Base-by-base conservation (phyloP, 2,797 vertebrate genomes). In the Ctenopoma kingsleyae region DNA sequence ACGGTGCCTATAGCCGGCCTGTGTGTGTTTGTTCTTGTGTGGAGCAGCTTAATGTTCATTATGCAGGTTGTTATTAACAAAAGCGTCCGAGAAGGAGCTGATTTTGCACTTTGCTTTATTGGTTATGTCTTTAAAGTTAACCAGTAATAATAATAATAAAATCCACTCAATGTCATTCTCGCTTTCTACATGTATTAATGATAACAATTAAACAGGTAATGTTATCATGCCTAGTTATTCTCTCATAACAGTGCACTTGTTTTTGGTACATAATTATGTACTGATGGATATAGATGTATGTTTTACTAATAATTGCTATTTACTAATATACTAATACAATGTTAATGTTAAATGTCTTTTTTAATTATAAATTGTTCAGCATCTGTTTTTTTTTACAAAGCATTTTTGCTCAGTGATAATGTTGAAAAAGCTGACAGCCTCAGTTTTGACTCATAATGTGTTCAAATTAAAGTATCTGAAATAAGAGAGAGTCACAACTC, bases 61-160 rank as follows among this genome's bases (percentile, higher is more conserved):
- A 86, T 71, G 65, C 66, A 38, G 64, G 68, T 68, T 81, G 78
- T 74, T 87, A 74, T 84, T 86, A 62, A 78, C 77, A 67, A 75
- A 66, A 71, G 66, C 59, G 61, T 58, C 66, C 67, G 36, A 83
- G 46, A 47, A 71, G 52, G 40, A 64, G 50, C 53, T 10, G 67
- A 78, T 79, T 75, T 84, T 67, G 38, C 12, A 41, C 38, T 84
- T 77, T 75, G 71, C 49, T 80, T 85, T 78, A 62, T 76, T 47
- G 46, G 13, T 27, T 8, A 8, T 30, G 1, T 63, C 59, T 73
- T 76, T 23, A 15, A 12, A 12, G 11, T 32, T 5, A 62, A 53
- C 25, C 54, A 36, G 5, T 10, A 36, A 36, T 10, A 30, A 6
- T 30, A 30, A 30, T 30, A 8, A 30, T 52, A 48, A 67, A 52